These are phyloP conservation scores for Lochmaea crataegi DNA, from an alignment of 2,888 invertebrate species.

Conservation along the genomic window DNA sequence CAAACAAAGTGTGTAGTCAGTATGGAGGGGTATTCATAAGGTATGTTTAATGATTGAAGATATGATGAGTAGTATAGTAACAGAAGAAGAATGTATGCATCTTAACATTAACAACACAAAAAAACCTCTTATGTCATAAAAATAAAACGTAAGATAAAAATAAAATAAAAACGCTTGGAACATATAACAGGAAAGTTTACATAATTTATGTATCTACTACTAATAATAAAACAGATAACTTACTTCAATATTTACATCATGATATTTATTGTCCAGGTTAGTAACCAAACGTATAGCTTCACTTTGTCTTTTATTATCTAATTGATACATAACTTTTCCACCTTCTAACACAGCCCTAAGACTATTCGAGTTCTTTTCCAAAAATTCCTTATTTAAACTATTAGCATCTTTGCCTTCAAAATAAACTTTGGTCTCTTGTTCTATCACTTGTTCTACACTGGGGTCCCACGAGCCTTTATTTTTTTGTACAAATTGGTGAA, in stretches of 20 bases:
- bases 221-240: slow-evolving; percentile 45
- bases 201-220: background rate
- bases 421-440: slow-evolving; percentile 68
- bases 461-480: slow-evolving; percentile 65
- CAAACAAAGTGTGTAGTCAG: no score
- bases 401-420: slow-evolving; percentile 71
- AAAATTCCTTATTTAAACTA: slow-evolving; percentile 78
- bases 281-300: slow-evolving; percentile 74
- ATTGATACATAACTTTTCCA: slow-evolving; percentile 81
- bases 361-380: slow-evolving; percentile 71
- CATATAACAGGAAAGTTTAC: no score
- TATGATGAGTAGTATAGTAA: no score
- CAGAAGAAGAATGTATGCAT: no score
- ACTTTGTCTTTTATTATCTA: slow-evolving; percentile 75
- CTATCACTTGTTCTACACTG: slow-evolving; percentile 67
- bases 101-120: no score
- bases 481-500: slow-evolving; percentile 70
- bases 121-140: no score
- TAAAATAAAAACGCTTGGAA: no score
- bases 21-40: no score
- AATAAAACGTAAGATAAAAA: no score
- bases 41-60: no score
- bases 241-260: slow-evolving; percentile 69
- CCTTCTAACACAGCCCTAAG: slow-evolving; percentile 85
- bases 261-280: slow-evolving; percentile 67